Conservation (phyloP, 2,888 invertebrate species). For the Spodoptera picta region DNA sequence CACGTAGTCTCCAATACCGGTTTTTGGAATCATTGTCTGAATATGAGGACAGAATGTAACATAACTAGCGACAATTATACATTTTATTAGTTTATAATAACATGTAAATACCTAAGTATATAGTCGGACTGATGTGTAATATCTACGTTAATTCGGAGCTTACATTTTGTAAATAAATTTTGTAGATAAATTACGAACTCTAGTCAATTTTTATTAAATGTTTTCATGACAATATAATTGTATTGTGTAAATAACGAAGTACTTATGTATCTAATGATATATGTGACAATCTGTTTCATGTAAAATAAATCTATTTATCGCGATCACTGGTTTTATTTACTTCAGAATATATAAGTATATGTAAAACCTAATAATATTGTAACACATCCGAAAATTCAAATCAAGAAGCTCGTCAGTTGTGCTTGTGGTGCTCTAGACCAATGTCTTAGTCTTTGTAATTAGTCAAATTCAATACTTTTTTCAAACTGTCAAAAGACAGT, state of each 20-base stretch:
- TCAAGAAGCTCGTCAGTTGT: too few relatives aligned
- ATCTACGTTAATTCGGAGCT: conserved; percentile 83
- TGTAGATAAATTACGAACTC: conserved; percentile 82
- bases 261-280: conserved; percentile 64
- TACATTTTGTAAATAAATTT: conserved; percentile 83
- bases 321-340: conserved; percentile 49
- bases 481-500: too few relatives aligned
- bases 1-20: too few relatives aligned
- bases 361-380: too few relatives aligned
- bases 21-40: too few relatives aligned
- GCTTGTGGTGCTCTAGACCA: too few relatives aligned
- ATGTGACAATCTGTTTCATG: conserved; percentile 79
- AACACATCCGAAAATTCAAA: too few relatives aligned
- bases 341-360: too few relatives aligned
- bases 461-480: too few relatives aligned
- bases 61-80: too few relatives aligned
- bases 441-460: too few relatives aligned
- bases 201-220: conserved; percentile 87
- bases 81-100: conserved; percentile 3
- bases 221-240: conserved; percentile 87
- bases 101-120: conserved; percentile 62
- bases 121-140: conserved; percentile 83
- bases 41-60: too few relatives aligned
- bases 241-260: conserved; percentile 79
- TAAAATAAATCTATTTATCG: conserved; percentile 81